Percentiles rank a stretch among this genome's conserved stretches.
Conservation (phyloP, 2,888 invertebrate genomes). For the Isoperla grammatica region DNA sequence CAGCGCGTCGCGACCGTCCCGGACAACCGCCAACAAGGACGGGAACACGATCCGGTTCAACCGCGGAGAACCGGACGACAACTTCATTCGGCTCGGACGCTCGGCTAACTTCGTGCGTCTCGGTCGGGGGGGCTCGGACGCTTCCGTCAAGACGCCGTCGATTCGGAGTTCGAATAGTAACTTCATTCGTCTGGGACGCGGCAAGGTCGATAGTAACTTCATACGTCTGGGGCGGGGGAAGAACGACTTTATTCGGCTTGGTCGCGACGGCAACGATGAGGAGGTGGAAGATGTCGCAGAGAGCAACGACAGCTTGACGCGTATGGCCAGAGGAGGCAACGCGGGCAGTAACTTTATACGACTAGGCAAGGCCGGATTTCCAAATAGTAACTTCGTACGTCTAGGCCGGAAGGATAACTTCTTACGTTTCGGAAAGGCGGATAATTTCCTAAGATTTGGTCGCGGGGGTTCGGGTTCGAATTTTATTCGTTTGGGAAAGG, state of each 20-base stretch:
- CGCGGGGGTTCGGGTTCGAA: constrained; percentile 3
- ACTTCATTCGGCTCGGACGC: constrained; percentile 25
- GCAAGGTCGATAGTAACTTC: constrained; percentile 22
- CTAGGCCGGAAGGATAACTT: background rate
- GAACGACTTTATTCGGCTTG: constrained; percentile 41
- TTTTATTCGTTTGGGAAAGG: constrained; percentile 11
- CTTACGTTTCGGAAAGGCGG: background rate
- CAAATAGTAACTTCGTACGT: background rate
- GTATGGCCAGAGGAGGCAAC: constrained; percentile 26
- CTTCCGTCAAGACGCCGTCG: background rate
- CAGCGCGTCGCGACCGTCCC: constrained; percentile 7
- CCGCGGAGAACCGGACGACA: constrained; percentile 10
- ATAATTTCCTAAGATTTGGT: constrained; percentile 25
- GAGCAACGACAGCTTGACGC: constrained; percentile 2
- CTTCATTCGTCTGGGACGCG: constrained; percentile 49
- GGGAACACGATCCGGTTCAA: constrained; percentile 15
- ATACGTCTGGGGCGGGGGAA: constrained; percentile 33
- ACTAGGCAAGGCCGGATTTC: background rate
- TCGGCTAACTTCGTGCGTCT: constrained; percentile 8
- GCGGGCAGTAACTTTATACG: constrained; percentile 30
- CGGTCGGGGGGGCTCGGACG: background rate
- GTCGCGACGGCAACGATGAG: constrained; percentile 32
- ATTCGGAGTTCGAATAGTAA: constrained; percentile 32
- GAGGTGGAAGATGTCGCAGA: background rate
- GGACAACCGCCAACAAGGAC: background rate